A percentile compares a stretch with the other conserved stretches of the same genome.
Conservation (phyloP, 2,113 vertebrate species). For the Calonectris borealis region DNA sequence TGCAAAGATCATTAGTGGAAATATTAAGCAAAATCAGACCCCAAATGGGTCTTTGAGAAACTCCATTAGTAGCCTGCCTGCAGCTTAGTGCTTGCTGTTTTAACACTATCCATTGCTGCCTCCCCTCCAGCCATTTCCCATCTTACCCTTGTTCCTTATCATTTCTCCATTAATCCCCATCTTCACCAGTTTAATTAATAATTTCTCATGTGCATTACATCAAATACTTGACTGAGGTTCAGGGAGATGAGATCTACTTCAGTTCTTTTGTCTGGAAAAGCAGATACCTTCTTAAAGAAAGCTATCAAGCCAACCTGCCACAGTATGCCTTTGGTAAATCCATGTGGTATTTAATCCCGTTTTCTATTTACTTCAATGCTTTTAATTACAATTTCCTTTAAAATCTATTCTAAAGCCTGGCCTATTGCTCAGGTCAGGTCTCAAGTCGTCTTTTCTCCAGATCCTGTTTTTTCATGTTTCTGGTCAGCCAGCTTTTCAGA, state of each 20-base stretch:
- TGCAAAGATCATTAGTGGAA: conserved; percentile 59
- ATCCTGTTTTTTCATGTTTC: background rate
- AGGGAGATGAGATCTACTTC: conserved; percentile 51
- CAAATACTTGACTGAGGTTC: conserved; percentile 28
- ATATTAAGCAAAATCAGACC: conserved; percentile 55
- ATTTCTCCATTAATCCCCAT: conserved; percentile 59
- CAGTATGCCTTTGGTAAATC: background rate
- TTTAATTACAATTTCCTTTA: conserved; percentile 40
- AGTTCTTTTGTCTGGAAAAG: conserved; percentile 47
- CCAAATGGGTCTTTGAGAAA: conserved; percentile 57
- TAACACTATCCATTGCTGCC: conserved; percentile 14
- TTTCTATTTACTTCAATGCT: conserved; percentile 13
- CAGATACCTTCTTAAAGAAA: background rate
- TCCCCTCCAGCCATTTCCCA: conserved; percentile 59
- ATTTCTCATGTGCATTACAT: conserved; percentile 59
- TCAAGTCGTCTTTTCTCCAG: background rate
- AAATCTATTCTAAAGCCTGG: background rate
- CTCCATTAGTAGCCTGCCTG: conserved; percentile 56
- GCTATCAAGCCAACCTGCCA: background rate
- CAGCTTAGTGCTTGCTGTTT: conserved; percentile 39
- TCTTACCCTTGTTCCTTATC: conserved; percentile 26
- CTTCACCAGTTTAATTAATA: conserved; percentile 62
- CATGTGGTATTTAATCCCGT: background rate
- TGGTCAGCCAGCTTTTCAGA: background rate
- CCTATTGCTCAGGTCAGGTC: background rate